phyloP scores from a whole-genome alignment of 2,797 vertebrate genomes.

The Coracias cyanogaster region DNA sequence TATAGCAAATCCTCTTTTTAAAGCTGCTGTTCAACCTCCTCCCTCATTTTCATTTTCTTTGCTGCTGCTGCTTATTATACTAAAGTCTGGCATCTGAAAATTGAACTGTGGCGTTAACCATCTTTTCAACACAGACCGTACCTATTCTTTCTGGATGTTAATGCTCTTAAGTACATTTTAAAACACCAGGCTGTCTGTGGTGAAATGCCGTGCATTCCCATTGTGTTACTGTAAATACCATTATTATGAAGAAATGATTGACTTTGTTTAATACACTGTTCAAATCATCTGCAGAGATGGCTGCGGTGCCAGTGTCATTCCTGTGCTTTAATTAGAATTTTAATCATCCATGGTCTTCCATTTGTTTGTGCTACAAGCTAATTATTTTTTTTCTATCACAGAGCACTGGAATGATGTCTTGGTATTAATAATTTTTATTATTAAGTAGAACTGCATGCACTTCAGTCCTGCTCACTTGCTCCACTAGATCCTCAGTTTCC shows the following conservation, averaged over 20 bases:
- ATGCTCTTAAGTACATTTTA: slow-evolving; percentile 43
- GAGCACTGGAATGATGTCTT: slow-evolving; percentile 37
- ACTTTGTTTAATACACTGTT: slow-evolving; percentile 57
- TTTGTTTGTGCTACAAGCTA: slow-evolving; percentile 66
- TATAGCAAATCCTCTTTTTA: slow-evolving; percentile 72
- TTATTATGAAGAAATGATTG: slow-evolving; percentile 71
- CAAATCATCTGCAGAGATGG: slow-evolving; percentile 65
- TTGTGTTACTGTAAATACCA: slow-evolving; percentile 74
- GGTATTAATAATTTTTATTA: slow-evolving; percentile 68
- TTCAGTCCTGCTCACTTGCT: not conserved
- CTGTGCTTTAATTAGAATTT: slow-evolving; percentile 75
- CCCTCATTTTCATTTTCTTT: slow-evolving; percentile 76
- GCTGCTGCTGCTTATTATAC: slow-evolving; percentile 71
- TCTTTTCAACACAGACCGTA: slow-evolving; percentile 58
- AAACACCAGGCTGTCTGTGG: slow-evolving; percentile 60
- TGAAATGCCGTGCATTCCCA: slow-evolving; percentile 64
- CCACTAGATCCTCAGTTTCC: not conserved
- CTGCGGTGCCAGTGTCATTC: slow-evolving; percentile 57
- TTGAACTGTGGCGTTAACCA: slow-evolving; percentile 32
- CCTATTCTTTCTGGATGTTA: slow-evolving; percentile 66
- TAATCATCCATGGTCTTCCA: slow-evolving; percentile 69
- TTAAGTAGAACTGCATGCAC: slow-evolving; percentile 39
- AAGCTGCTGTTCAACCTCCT: slow-evolving; percentile 62
- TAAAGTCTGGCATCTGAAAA: slow-evolving; percentile 69
- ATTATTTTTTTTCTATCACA: slow-evolving; percentile 70